Evolutionary conservation across 2,113 vertebrate species (phyloP).

Genomic region (Pristiophorus japonicus): DNA sequence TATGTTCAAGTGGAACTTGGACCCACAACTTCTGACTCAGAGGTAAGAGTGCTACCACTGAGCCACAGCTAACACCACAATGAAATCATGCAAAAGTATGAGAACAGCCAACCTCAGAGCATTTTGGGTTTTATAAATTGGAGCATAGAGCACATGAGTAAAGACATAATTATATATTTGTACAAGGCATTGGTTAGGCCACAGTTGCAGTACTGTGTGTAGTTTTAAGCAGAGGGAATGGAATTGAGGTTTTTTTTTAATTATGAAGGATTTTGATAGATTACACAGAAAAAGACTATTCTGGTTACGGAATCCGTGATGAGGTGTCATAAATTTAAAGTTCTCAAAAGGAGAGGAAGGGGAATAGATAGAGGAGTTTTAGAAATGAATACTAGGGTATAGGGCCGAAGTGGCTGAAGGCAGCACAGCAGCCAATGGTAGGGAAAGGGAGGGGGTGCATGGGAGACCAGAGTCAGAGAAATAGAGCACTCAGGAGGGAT

Average conservation of each 20-base stretch:
- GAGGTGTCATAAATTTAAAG: neutral
- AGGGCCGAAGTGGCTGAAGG: neutral
- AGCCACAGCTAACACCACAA: neutral
- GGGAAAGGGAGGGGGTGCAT: neutral
- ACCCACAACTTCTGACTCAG: neutral
- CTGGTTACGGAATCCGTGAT: no score
- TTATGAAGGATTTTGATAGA: neutral
- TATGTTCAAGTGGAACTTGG: neutral
- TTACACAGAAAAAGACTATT: neutral
- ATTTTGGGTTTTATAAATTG: no score
- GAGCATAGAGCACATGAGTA: no score
- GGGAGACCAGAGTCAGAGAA: neutral
- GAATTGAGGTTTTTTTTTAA: neutral
- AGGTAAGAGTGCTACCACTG: no score
- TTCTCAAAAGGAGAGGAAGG: neutral
- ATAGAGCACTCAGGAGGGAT: neutral
- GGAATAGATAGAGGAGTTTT: neutral
- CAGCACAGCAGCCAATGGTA: neutral
- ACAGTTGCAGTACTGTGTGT: no score
- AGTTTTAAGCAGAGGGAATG: no score
- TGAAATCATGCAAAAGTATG: neutral
- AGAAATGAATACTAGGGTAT: neutral
- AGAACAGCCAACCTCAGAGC: neutral
- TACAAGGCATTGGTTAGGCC: no score
- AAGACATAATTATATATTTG: no score